Evolutionary conservation across 2,888 invertebrate genomes (phyloP).

Genomic region (Metellina segmentata): DNA sequence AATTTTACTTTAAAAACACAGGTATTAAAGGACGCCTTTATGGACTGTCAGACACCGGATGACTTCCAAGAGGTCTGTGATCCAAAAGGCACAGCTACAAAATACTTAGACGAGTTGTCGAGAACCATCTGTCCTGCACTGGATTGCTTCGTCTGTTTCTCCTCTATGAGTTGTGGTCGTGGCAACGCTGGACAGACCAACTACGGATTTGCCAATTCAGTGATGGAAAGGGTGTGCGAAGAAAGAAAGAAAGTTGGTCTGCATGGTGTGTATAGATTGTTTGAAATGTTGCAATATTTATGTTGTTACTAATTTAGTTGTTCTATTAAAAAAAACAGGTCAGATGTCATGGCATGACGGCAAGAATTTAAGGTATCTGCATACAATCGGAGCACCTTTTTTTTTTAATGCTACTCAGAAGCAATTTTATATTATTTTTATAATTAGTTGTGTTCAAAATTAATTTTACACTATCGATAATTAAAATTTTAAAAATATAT

Average conservation of each 20-base stretch:
- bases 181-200: conserved; percentile 98
- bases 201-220: conserved; percentile 96
- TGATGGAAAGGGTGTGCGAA: conserved; percentile 97
- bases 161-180: conserved; percentile 96
- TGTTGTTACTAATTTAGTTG: no score
- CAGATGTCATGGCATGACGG: no score
- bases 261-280: conserved; percentile 84
- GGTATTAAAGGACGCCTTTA: conserved; percentile 90
- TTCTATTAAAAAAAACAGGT: no score
- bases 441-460: no score
- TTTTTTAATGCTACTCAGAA: no score
- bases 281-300: background rate
- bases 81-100: conserved; percentile 92
- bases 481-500: no score
- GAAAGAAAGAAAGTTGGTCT: conserved; percentile 90
- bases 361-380: no score
- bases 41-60: conserved; percentile 90
- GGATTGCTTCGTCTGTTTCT: conserved; percentile 97
- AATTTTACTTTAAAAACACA: background rate
- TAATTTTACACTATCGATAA: no score
- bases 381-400: no score
- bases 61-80: conserved; percentile 90
- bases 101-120: conserved; percentile 89
- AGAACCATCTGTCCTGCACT: conserved; percentile 88
- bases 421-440: no score